Base-by-base conservation (phyloP, 1,140 invertebrate genomes). In the Lanistes nyassanus region DNA sequence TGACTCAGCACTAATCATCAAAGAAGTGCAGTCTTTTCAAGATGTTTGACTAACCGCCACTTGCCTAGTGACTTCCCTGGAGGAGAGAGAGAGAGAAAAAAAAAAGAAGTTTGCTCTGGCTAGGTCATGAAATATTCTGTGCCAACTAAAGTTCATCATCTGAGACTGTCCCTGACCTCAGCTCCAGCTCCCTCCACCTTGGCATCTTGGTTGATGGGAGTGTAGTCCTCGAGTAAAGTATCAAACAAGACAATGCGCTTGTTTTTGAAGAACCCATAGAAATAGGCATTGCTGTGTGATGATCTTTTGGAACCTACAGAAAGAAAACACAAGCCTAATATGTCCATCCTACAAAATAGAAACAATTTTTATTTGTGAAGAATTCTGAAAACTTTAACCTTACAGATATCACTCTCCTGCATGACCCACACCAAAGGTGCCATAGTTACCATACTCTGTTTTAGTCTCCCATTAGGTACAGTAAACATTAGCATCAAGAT, bases 201-300 rank as follows among this genome's bases (percentile, higher is more conserved):
- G 66, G 66, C 76, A 37, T 83, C 76, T 58, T 82, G 78, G 64
- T 80, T 85, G 29, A 78, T 71, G 16, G 85, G 86, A 37, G 80
- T 90, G 78, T 92, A 93, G 83, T 93, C 93, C 85, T 94, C 93
- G 23, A 98, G 88, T 47, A 99, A 89, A 7, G 98, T 99, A 89
- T 99, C 98, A 90, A 97, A 99, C 5, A 99, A 90, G n/a, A 99
- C 98, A 87, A 99, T 99, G 75, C 98, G 92, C 86, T 99, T 99
- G 66, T 96, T 94, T 83, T 98, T 98, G 91, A 96, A 97, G 80
- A 99, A 94, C 5, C 98, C 98, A 90, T 98, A 99, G 84, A 99
- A 96, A 87, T 99, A 99, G 19, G 98, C 98, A 92, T 99, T 99
- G 83, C 96, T 98, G 84, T 99, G 98, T 2, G 95, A 93, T 16